These are phyloP conservation scores for Cheilosia grossa DNA, from an alignment of 2,888 invertebrate genomes.

Conservation along the genomic window DNA sequence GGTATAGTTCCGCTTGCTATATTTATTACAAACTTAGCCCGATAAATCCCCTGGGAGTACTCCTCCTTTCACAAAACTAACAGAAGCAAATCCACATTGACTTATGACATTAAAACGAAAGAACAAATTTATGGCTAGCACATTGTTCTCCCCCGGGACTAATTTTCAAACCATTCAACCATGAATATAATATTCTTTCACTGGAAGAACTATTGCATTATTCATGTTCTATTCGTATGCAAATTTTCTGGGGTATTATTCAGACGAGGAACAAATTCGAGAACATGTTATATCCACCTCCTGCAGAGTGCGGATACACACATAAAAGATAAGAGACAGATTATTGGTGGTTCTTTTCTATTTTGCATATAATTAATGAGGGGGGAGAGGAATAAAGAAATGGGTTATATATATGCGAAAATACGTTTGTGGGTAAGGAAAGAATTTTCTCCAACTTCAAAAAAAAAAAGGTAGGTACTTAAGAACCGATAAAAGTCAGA, in stretches of 20 bases:
- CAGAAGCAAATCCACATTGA: conserved; percentile 7
- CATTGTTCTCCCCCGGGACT: conserved; percentile 34
- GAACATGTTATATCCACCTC: conserved; percentile 12
- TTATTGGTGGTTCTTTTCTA: background rate
- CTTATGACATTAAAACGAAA: conserved; percentile 19
- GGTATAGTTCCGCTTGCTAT: too few species aligned
- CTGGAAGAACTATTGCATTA: conserved; percentile 51
- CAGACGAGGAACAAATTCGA: conserved; percentile 18
- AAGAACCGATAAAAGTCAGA: background rate
- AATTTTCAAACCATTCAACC: conserved; percentile 36
- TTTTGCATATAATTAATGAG: background rate
- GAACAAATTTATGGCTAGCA: conserved; percentile 36
- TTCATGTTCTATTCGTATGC: conserved; percentile 52
- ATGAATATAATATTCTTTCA: conserved; percentile 53
- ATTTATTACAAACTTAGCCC: background rate
- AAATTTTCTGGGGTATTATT: conserved; percentile 32
- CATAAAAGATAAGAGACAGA: background rate
- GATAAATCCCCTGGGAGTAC: too few species aligned
- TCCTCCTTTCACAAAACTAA: background rate
- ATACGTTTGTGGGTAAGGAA: background rate
- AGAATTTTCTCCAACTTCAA: background rate
- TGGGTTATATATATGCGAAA: background rate
- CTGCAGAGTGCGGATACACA: background rate
- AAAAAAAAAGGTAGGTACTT: too few species aligned
- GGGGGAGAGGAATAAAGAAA: background rate